Percentiles rank a stretch among this genome's conserved stretches.
Conservation (phyloP, 2,113 vertebrate genomes). For the Rissa tridactyla region DNA sequence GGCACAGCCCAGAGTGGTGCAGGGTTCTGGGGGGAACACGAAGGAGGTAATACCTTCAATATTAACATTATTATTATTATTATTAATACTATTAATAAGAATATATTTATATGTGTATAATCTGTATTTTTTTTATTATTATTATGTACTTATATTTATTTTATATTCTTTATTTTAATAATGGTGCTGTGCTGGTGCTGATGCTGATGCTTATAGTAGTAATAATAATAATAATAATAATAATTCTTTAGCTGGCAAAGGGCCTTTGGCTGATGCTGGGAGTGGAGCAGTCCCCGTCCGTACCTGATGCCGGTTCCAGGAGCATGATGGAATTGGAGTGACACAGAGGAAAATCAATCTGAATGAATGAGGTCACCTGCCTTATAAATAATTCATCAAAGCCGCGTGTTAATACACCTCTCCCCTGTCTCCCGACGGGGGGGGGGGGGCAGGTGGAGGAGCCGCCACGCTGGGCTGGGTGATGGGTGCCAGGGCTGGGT, state of each 20-base stretch:
- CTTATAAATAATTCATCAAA: conserved; percentile 37
- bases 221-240: not conserved
- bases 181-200: too few species aligned
- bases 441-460: not conserved
- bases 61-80: not conserved
- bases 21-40: too few species aligned
- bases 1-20: not conserved
- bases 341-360: conserved; percentile 53
- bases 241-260: not conserved
- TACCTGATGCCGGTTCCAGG: not conserved
- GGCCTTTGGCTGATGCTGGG: not conserved
- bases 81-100: too few species aligned
- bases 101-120: not conserved
- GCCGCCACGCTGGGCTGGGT: not conserved
- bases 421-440: not conserved
- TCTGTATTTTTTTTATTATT: not conserved
- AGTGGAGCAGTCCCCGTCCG: not conserved
- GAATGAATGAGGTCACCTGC: conserved; percentile 73
- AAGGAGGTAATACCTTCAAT: fast-evolving
- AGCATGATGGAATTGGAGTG: conserved; percentile 18
- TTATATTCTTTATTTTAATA: not conserved
- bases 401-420: not conserved
- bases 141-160: not conserved
- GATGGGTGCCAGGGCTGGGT: not conserved
- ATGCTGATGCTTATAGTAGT: not conserved